Evolutionary conservation across 2,797 vertebrate species (phyloP), one percentile per base, ranked within the genome.

Genomic region (Sphenopsis melanotis): DNA sequence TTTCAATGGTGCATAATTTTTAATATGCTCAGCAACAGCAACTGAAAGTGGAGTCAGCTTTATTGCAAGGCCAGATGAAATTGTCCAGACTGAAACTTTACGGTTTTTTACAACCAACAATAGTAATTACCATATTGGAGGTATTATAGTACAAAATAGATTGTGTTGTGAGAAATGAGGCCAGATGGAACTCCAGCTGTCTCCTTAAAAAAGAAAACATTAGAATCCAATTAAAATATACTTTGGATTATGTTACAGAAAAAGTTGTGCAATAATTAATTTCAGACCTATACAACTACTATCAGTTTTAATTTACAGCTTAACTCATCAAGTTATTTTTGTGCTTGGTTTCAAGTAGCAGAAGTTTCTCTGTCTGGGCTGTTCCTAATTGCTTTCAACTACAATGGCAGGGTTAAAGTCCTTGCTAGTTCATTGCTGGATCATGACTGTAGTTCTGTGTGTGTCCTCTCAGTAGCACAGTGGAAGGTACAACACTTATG

Each of bases 101-200:
- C 8, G 3, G 15, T 20, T 77, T 93, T 87, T 89, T 69, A 63
- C 59, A 90, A 85, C 34, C 27, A 92, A 74, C 61, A 85, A 78
- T 87, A 75, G 53, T 86, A 93, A 93, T 93, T 95, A 95, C 82
- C 89, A 90, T 92, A 89, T 30, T 95, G 87, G 74, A 96, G 94
- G 49, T 90, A 87, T 95, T 93, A 93, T 34, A 84, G 59, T 56
- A 94, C 80, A 94, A 93, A 95, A 96, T 74, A 70, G 44, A 92
- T 89, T 78, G 89, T 92, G 71, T 61, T 96, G 80, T 82, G 83
- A 89, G 59, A 96, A 94, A 96, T 93, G 42, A 89, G 87, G 57
- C 92, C 95, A 97, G 94, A 97, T 95, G 96, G 90, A 87, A 86
- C 87, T 97, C 92, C 95, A 97, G 97, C 96, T 98, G 95, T 81